A percentile compares a stretch with the other conserved stretches of the same genome.
phyloP scores from a whole-genome alignment of 2,888 invertebrate species.

The Polia nebulosa region DNA sequence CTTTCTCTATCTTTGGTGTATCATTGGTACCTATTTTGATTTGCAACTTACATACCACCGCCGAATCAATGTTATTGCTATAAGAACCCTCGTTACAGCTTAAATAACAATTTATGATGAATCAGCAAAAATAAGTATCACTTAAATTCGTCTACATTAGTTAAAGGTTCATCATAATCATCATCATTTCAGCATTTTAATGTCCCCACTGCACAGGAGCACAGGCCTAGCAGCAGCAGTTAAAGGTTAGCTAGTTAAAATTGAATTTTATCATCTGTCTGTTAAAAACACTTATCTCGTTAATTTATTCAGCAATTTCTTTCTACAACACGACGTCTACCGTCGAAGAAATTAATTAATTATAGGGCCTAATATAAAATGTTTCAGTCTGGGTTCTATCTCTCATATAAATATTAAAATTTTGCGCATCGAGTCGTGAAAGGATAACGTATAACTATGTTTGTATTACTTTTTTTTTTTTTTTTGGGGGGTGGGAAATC shows the following conservation, averaged over 20 bases:
- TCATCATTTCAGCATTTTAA: no score
- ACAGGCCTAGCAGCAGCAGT: no score
- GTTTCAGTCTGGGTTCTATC: constrained; percentile 7
- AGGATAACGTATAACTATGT: constrained; percentile 9
- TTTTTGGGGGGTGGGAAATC: no score
- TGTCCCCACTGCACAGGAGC: no score
- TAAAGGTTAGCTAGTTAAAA: constrained; percentile 10
- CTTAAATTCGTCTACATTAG: constrained; percentile 7
- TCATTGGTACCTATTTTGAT: neutral
- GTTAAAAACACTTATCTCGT: constrained; percentile 20
- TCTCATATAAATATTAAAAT: constrained; percentile 3
- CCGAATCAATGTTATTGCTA: no score
- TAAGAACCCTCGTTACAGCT: neutral
- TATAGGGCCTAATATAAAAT: constrained; percentile 16
- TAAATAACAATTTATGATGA: neutral
- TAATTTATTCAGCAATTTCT: constrained; percentile 33
- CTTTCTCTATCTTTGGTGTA: neutral
- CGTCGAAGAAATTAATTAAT: constrained; percentile 7
- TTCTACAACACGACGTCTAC: neutral
- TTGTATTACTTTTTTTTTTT: no score
- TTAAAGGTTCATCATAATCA: no score
- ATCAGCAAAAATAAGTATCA: neutral
- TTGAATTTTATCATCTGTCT: constrained; percentile 8
- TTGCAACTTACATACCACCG: no score
- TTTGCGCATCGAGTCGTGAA: constrained; percentile 16